Conservation (phyloP, 2,797 vertebrate species). For the Limnodromus scolopaceus region DNA sequence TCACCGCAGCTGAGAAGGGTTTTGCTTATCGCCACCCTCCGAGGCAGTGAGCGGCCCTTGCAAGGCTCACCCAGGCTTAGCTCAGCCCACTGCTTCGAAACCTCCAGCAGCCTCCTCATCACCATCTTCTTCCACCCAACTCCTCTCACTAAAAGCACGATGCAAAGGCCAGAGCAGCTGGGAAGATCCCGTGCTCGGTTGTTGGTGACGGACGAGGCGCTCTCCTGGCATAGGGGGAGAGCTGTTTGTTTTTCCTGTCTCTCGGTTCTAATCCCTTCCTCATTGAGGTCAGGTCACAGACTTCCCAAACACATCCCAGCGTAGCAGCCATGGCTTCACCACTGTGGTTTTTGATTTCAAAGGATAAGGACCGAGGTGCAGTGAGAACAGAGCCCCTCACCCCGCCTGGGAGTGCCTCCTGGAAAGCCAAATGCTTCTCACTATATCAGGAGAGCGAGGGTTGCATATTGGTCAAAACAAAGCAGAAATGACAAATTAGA, state of each 20-base stretch:
- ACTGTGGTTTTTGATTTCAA: not conserved
- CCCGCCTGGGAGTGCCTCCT: not conserved
- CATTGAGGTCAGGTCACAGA: slow-evolving; percentile 36
- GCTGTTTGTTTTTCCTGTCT: slow-evolving; percentile 48
- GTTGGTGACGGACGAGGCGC: accelerated
- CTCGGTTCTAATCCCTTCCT: slow-evolving; percentile 27
- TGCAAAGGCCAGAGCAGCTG: not conserved
- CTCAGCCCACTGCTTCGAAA: not conserved
- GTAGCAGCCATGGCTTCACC: not conserved
- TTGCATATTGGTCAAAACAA: not conserved
- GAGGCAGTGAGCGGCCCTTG: not conserved
- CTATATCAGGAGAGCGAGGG: not conserved
- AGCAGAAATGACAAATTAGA: slow-evolving; percentile 31
- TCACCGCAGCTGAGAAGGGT: not conserved
- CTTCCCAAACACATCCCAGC: slow-evolving; percentile 52
- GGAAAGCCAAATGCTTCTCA: not conserved
- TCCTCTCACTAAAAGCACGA: not conserved
- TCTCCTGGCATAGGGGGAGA: not conserved
- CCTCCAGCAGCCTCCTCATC: not conserved
- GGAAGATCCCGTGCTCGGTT: not conserved
- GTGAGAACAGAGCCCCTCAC: not conserved
- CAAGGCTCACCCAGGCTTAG: not conserved
- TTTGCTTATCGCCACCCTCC: not conserved
- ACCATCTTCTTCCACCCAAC: not conserved
- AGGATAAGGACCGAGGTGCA: not conserved